Base-by-base conservation (phyloP, 2,888 invertebrate genomes). In the Pherbina coryleti region DNA sequence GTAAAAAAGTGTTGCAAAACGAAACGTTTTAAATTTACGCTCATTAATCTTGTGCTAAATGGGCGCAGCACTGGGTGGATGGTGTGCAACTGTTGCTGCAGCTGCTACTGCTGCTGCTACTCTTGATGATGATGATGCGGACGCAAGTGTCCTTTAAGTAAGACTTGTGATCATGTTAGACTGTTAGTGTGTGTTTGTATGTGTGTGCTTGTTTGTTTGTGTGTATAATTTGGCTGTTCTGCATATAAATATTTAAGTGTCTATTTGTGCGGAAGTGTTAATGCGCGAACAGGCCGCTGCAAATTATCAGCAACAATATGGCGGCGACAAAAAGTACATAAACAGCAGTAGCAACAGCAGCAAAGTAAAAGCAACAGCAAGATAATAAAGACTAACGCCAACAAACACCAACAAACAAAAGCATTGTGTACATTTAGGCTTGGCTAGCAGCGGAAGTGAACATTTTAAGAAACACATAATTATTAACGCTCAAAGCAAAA, bases 21-120 rank as follows among this genome's bases (percentile, higher is more conserved):
- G 75, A 75, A 51, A 51, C 71, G 71, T 77, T 79, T 75, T 74
- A 79, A 79, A 79, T 75, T 64, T 66, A 49, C 77, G 75, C 79
- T 79, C 79, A 79, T 79, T 79, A 79, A 77, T 77, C 77, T 77
- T 76, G 22, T 22, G 76, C 74, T 74, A 74, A 73, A 76, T 74
- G 72, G 28, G 66, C 71, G 71, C 34, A 44, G 37, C 34, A 51
- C 19, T 37, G 66, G 14, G 22, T 3, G 19, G 57, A 8, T 11
- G 72, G 51, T n/a, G 28, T 34, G 19, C 55, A 17, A 19, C 53
- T 71, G 71, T 11, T 55, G 57, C 14, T 72, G 44, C 22, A 1
- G 57, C 9, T 53, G 17, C 55, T 7, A 28, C 55, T 34, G 69
- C 5, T 55, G 55, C n/a, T 28, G 74, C 17, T 55, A 62, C 3